A percentile compares a stretch with the other conserved stretches of the same genome.
phyloP scores from a whole-genome alignment of 2,113 vertebrate species.

The Marmota flaviventris region DNA sequence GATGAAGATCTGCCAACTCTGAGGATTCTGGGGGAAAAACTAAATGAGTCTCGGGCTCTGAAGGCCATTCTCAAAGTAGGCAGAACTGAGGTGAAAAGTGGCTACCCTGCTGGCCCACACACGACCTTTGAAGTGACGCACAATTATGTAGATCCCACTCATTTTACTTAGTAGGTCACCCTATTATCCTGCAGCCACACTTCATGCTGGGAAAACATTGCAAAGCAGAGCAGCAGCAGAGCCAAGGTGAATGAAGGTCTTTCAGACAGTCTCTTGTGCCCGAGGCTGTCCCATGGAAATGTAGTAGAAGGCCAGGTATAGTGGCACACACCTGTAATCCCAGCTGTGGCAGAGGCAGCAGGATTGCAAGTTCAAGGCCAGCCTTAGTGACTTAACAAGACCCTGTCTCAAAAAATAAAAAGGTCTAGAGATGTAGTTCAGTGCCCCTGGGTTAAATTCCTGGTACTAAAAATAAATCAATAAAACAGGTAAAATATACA shows the following conservation, averaged over 20 bases:
- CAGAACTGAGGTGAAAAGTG: background rate
- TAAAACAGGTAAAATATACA: background rate
- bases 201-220: background rate
- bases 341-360: background rate
- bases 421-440: background rate
- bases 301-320: background rate
- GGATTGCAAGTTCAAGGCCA: background rate
- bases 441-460: background rate
- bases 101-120: background rate
- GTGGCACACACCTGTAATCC: background rate
- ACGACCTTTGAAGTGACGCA: background rate
- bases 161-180: background rate
- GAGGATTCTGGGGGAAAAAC: background rate
- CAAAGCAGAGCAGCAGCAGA: background rate
- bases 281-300: background rate
- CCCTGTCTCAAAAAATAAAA: background rate
- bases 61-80: background rate
- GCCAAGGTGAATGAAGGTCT: background rate
- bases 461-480: background rate
- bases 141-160: background rate
- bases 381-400: background rate
- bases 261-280: background rate
- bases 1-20: constrained; percentile 62
- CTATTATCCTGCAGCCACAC: background rate
- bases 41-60: background rate